These are phyloP conservation scores for Cotesia vestalis DNA, from an alignment of 1,140 invertebrate genomes.

Conservation along the genomic window DNA sequence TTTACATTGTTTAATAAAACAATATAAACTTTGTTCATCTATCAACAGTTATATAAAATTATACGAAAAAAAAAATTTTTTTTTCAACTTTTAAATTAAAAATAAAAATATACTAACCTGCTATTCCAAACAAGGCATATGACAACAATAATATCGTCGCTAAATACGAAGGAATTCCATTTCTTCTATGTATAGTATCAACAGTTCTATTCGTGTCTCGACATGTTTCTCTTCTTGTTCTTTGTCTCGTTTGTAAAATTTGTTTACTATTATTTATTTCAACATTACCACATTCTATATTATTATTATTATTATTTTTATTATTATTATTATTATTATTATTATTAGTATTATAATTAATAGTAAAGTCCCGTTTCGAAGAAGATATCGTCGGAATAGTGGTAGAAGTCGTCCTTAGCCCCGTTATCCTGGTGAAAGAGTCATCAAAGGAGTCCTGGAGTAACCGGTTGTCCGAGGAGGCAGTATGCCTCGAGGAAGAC, in stretches of 20 bases:
- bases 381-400: background rate
- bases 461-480: conserved; percentile 32
- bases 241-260: background rate
- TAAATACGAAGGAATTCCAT: conserved; percentile 57
- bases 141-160: conserved; percentile 59
- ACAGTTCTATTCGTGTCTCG: conserved; percentile 21
- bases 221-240: conserved; percentile 3
- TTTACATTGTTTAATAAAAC: too few relatives aligned
- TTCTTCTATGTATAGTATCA: conserved; percentile 44
- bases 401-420: conserved; percentile 6
- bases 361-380: background rate
- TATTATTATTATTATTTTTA: background rate
- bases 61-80: background rate
- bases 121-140: conserved; percentile 59
- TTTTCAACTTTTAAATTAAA: background rate
- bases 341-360: background rate
- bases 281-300: background rate
- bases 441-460: background rate
- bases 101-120: conserved; percentile 52
- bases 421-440: conserved; percentile 15
- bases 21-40: too few relatives aligned
- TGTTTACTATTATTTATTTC: background rate
- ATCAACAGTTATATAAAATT: too few relatives aligned
- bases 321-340: conserved; percentile 1
- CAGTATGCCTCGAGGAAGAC: conserved; percentile 16